Percentiles rank a stretch among this genome's conserved stretches.
Conservation (phyloP, 2,113 vertebrate species). For the Thunnus thynnus region DNA sequence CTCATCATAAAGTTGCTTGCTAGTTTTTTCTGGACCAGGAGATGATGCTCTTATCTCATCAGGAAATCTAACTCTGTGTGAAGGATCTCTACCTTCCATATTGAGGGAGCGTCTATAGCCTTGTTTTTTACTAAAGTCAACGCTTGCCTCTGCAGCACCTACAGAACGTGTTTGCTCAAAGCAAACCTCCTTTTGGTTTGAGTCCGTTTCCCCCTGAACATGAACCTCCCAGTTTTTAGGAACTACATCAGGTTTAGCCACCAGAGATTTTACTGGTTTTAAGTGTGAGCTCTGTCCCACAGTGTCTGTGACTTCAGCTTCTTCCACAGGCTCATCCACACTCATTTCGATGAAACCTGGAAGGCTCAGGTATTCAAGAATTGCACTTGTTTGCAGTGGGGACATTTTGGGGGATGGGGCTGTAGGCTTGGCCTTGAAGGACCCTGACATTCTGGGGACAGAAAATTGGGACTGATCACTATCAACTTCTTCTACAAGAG, state of each 20-base stretch:
- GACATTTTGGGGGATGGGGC: conserved; percentile 74
- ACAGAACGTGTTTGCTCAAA: conserved; percentile 26
- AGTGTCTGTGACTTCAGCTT: conserved; percentile 55
- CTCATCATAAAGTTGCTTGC: conserved; percentile 74
- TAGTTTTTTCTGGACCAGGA: conserved; percentile 65
- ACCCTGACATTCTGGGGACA: conserved; percentile 76
- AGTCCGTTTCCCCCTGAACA: conserved; percentile 44
- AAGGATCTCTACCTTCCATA: conserved; percentile 47
- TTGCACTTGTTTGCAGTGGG: conserved; percentile 84
- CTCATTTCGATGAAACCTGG: conserved; percentile 89
- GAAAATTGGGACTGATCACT: conserved; percentile 82
- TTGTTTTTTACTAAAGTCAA: conserved; percentile 33
- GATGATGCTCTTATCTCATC: conserved; percentile 56
- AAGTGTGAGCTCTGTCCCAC: conserved; percentile 45
- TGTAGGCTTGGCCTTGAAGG: conserved; percentile 72
- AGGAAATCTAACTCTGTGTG: conserved; percentile 62
- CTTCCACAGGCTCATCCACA: conserved; percentile 84
- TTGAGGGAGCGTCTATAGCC: conserved; percentile 35
- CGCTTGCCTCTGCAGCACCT: conserved; percentile 16
- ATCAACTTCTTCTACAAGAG: conserved; percentile 81
- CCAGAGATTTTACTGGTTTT: conserved; percentile 42
- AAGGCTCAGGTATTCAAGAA: conserved; percentile 87
- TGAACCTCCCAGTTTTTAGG: conserved; percentile 82
- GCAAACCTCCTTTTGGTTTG: conserved; percentile 38
- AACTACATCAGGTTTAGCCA: conserved; percentile 80